Evolutionary conservation across 2,797 vertebrate genomes (phyloP), one percentile per base, ranked within the genome.

Genomic region (Pogoniulus pusillus): DNA sequence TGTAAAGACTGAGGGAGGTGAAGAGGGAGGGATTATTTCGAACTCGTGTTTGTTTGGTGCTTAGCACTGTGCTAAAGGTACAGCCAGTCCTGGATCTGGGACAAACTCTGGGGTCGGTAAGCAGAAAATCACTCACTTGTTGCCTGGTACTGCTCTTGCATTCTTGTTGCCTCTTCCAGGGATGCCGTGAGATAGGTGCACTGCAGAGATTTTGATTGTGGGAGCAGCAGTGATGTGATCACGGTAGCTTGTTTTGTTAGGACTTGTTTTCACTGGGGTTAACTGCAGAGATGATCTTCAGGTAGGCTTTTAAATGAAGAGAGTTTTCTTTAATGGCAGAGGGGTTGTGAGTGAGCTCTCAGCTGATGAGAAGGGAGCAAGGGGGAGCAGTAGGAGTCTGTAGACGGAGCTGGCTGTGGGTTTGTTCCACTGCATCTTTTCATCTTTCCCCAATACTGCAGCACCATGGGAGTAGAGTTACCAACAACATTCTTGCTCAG

Each of bases 361-460:
- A 72, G 51, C 23, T 82, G 58, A 47, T 74, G 71, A 80, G 27
- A 16, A 53, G 53, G 43, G 43, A 85, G 65, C 0, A 0, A 53
- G 16, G 23, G 9, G 22, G 7, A 66, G 75, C 1, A 0, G 62
- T 54, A 82, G 34, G 78, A 81, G 14, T 70, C 41, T 78, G 79
- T 43, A 94, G 94, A 89, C 94, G 86, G 81, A 90, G 59, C 49
- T 0, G 4, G 43, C 86, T 89, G 79, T 57, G 82, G 41, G 70
- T 89, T 93, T 0, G 0, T 93, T 93, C 91, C 90, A 81, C 91
- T 85, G 35, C 96, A 95, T 95, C 96, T 96, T 96, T 96, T 96
- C 82, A 81, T 96, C 94, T 93, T 93, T 78, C 93, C 71, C 71
- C 0, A 4, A 82, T 93, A 41, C 93, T 83, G 70, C 82, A 63